Percentiles rank a stretch among this genome's conserved stretches.
Evolutionary conservation across 2,797 vertebrate genomes (phyloP).

Genomic region (Enteromius unitaeniatus): DNA sequence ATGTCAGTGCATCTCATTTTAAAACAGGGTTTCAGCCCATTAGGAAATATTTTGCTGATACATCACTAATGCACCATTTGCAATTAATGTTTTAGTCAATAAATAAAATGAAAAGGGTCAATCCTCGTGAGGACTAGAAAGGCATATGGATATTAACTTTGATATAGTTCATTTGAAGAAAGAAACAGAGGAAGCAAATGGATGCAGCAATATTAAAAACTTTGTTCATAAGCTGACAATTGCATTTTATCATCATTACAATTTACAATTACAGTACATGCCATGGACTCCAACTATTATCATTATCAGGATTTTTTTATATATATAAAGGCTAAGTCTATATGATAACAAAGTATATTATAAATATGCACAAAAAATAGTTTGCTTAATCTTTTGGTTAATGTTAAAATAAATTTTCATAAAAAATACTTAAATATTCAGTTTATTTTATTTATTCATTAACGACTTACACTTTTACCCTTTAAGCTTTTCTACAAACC

Average conservation of each 20-base stretch:
- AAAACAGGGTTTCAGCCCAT: constrained; percentile 53
- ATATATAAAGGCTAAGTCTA: background rate
- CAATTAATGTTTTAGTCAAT: constrained; percentile 56
- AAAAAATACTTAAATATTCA: background rate
- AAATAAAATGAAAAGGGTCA: constrained; percentile 60
- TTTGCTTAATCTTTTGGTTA: background rate
- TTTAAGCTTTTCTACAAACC: background rate
- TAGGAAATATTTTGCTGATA: constrained; percentile 61
- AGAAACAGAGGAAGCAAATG: constrained; percentile 33
- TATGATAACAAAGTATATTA: background rate
- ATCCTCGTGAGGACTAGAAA: constrained; percentile 48
- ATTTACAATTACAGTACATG: too few species aligned
- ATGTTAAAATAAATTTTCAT: background rate
- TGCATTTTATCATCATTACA: background rate
- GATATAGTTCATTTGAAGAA: constrained; percentile 63
- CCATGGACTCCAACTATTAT: too few species aligned
- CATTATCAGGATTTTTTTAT: too few species aligned
- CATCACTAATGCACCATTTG: constrained; percentile 56
- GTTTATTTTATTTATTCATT: background rate
- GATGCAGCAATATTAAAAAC: background rate
- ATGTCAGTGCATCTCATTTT: constrained; percentile 53
- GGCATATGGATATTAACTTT: constrained; percentile 57
- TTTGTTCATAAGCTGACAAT: background rate
- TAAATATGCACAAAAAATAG: background rate
- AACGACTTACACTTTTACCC: background rate